Evolutionary conservation across 2,113 vertebrate genomes (phyloP).

Genomic region (Apeltes quadracus): DNA sequence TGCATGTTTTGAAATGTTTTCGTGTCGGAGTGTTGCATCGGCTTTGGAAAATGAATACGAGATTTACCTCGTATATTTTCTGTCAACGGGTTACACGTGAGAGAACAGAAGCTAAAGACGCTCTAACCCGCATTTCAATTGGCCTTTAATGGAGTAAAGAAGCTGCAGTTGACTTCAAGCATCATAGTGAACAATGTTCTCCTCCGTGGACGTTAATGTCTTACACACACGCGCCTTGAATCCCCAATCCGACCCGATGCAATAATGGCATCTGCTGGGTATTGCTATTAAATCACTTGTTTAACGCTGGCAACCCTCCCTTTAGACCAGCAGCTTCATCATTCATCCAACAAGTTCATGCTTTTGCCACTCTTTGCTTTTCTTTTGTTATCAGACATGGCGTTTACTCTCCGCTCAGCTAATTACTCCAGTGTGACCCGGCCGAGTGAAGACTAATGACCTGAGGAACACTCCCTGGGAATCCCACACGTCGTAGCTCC

Average conservation of each 20-base stretch:
- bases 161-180: not conserved
- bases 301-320: conserved; percentile 5
- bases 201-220: conserved; percentile 9
- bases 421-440: conserved; percentile 65
- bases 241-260: not conserved
- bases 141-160: conserved; percentile 21
- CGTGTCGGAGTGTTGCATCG: too few relatives aligned
- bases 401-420: conserved; percentile 49
- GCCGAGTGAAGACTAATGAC: conserved; percentile 59
- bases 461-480: conserved; percentile 35
- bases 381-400: conserved; percentile 21
- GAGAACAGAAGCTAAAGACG: not conserved
- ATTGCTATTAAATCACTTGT: not conserved
- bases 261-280: not conserved
- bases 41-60: not conserved
- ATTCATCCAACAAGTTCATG: not conserved
- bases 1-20: too few relatives aligned
- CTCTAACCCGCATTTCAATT: not conserved
- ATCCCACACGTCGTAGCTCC: conserved; percentile 33
- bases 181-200: not conserved
- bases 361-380: conserved; percentile 12
- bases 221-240: not conserved
- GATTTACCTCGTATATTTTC: too few relatives aligned
- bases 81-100: not conserved
- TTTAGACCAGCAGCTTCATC: not conserved